Evolutionary conservation across 1,140 invertebrate genomes (phyloP), one percentile per base, ranked within the genome.

Genomic region (Batillaria attramentaria): DNA sequence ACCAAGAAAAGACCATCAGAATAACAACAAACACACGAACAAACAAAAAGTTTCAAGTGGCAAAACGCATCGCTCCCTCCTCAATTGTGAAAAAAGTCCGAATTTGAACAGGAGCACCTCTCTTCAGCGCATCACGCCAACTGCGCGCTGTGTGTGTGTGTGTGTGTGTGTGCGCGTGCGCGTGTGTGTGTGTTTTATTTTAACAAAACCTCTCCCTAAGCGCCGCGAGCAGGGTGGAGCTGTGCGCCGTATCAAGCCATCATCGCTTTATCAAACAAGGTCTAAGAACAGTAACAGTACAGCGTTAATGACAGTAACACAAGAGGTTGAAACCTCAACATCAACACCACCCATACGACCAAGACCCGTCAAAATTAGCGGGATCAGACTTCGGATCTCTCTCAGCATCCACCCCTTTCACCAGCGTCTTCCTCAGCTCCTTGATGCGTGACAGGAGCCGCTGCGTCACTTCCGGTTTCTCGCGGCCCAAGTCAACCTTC

Each of bases 271-370:
- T 16, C 24, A 10, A 8, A 13, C 57, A 24, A 28, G 57, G 33
- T 62, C 24, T 50, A 5, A 18, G 10, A 28, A 16, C 33, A 24
- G 6, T 62, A 28, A 24, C n/a, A 31, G 8, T 24, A 24, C 57
- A 54, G 0, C 57, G n/a, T 28, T 2, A n/a, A 0, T 60, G 57
- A 8, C n/a, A 8, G 3, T 62, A 8, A 0, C 10, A 62, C 8
- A 62, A 28, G 6, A 62, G 18, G 6, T 10, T 2, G 10, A 62
- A 24, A 31, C n/a, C n/a, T 31, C 5, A 18, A 24, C 16, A 16
- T 24, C 42, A 75, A 28, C 73, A 75, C 73, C 73, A 75, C 16
- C 73, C 73, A 13, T 50, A 37, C 8, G 73, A 42, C 73, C 73
- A 75, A 18, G 62, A 8, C 5, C 43, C 28, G 24, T 42, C 43